Evolutionary conservation across 2,113 vertebrate species (phyloP).

Genomic region (Benitochromis conjunctus): DNA sequence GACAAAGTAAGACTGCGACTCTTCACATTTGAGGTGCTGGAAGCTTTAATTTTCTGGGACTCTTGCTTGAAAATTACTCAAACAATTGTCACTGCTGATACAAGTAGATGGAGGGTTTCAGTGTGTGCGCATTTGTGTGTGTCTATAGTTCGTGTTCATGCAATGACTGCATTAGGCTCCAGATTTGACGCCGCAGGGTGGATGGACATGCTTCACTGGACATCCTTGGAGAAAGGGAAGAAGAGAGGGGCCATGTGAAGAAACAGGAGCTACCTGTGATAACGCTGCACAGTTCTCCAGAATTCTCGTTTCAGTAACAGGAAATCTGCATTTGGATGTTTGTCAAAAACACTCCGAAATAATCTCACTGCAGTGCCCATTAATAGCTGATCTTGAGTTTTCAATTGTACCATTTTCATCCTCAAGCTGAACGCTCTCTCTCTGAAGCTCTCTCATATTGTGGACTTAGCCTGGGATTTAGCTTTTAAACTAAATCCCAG

Average conservation of each 20-base stretch:
- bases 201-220: slow-evolving; percentile 38
- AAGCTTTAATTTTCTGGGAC: neutral
- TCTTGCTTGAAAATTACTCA: neutral
- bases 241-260: slow-evolving; percentile 9
- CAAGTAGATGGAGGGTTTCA: neutral
- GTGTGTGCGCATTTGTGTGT: neutral
- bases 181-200: slow-evolving; percentile 52
- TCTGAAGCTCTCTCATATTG: neutral
- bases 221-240: slow-evolving; percentile 18
- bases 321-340: neutral
- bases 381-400: neutral
- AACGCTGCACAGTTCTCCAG: neutral
- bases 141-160: neutral
- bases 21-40: neutral
- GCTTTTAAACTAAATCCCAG: neutral
- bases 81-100: neutral
- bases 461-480: neutral
- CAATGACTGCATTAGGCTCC: slow-evolving; percentile 30
- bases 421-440: neutral
- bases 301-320: neutral
- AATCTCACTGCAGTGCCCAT: neutral
- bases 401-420: neutral
- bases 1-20: neutral
- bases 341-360: neutral
- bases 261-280: neutral